These are phyloP conservation scores for Eubucco bourcierii DNA, from an alignment of 2,113 vertebrate genomes.

Conservation along the genomic window DNA sequence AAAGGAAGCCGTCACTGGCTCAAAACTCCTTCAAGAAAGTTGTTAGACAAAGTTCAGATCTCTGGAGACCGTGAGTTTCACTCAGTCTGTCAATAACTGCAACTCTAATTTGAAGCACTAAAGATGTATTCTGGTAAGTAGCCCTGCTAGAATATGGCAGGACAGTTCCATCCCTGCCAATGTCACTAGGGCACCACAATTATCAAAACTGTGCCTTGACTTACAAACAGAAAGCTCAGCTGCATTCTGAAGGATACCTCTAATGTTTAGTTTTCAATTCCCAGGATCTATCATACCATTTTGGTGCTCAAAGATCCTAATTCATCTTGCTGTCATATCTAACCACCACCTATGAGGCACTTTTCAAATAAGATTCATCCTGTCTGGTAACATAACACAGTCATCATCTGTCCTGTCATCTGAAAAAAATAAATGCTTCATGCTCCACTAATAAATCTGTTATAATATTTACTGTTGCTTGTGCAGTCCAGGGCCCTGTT, in stretches of 20 bases:
- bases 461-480: conserved; percentile 55
- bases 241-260: conserved; percentile 42
- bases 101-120: background rate
- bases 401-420: conserved; percentile 71
- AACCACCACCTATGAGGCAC: conserved; percentile 12
- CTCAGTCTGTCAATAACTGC: background rate
- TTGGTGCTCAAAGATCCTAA: conserved; percentile 45
- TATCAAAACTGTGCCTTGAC: background rate
- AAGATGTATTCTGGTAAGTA: background rate
- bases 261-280: conserved; percentile 51
- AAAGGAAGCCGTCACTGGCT: background rate
- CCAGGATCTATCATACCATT: conserved; percentile 50
- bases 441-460: conserved; percentile 66
- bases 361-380: conserved; percentile 66
- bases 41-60: background rate
- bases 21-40: background rate
- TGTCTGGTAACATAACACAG: conserved; percentile 60
- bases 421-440: conserved; percentile 67
- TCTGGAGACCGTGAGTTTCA: background rate
- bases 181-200: background rate
- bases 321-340: conserved; percentile 67
- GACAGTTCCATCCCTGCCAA: background rate
- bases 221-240: conserved; percentile 35
- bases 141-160: background rate
- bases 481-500: background rate